Evolutionary conservation across 2,888 invertebrate species (phyloP), one percentile per base, ranked within the genome.

Genomic region (Eupsilia transversa): DNA sequence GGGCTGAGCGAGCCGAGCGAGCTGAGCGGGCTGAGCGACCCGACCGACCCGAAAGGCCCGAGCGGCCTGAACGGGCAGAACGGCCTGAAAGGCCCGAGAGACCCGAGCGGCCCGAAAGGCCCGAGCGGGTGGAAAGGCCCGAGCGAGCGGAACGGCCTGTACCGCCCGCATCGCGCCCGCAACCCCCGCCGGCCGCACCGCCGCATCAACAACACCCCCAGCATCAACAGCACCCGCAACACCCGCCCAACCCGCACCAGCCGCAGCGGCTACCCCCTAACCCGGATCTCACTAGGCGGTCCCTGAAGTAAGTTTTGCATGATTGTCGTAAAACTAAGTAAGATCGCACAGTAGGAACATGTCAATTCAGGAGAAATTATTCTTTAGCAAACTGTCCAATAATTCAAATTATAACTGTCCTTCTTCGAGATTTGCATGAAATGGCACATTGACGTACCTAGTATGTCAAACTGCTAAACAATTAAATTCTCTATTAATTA

Each of bases 201-300:
- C 88, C 90, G 69, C 83, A 87, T 89, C 89, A 77, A 72, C 83
- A 75, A 64, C 87, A 81, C 76, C 86, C 82, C 67, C 87, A 87
- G 59, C 87, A 88, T 70, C 87, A 84, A 64, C 85, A 89, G 72
- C 94, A 87, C 78, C 90, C 84, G 82, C 91, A 88, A 80, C 93
- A 89, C 85, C 94, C 89, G 82, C 92, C 84, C 83, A 94, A 94
- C 83, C 94, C 93, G 85, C 94, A 94, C 89, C 96, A 94, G 89
- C 96, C 96, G 85, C 94, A 93, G 85, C 93, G 94, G 90, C 94
- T 96, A 88, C 94, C 96, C 85, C 95, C 96, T 89, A 97, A 97
- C 91, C 97, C 97, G 87, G 98, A 98, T 92, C 97, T 98, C 90
- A 97, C 97, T 94, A 97, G 97, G 93, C 97, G 98, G 94, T 97